Conservation (phyloP, 2,888 invertebrate species). For the Troides aeacus region DNA sequence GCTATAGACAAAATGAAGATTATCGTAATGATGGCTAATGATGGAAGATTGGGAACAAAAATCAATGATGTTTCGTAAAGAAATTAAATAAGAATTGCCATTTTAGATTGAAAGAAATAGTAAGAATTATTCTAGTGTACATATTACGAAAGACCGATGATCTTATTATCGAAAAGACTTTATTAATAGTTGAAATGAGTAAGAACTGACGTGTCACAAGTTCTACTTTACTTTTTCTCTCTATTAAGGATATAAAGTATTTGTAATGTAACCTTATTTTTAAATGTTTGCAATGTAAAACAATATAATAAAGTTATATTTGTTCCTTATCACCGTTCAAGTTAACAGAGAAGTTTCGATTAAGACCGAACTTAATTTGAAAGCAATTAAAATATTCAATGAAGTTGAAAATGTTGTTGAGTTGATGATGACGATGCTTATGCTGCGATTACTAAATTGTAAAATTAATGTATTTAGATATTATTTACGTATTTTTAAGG, state of each 20-base stretch:
- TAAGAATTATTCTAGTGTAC: not conserved
- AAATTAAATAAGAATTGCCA: not conserved
- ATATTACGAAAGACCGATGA: conserved; percentile 47
- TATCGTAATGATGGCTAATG: not conserved
- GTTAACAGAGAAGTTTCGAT: conserved; percentile 20
- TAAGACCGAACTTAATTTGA: conserved; percentile 23
- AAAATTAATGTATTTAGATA: too few relatives aligned
- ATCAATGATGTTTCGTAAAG: not conserved
- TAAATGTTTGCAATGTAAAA: not conserved
- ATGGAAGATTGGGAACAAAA: not conserved
- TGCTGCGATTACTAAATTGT: too few relatives aligned
- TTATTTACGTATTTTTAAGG: too few relatives aligned
- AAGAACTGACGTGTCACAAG: conserved; percentile 59
- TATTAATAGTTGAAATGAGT: conserved; percentile 41
- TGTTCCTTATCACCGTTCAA: conserved; percentile 2
- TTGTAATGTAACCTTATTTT: not conserved
- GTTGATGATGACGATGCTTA: conserved; percentile 10
- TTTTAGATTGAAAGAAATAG: not conserved
- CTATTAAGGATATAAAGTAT: too few relatives aligned
- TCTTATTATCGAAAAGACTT: conserved; percentile 62
- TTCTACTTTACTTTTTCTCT: conserved; percentile 36
- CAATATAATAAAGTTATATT: conserved; percentile 7
- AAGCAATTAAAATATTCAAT: conserved; percentile 24
- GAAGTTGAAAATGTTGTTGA: conserved; percentile 20
- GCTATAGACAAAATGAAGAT: not conserved